Evolutionary conservation across 2,888 invertebrate species (phyloP).

Genomic region (Pilophorus perplexus): DNA sequence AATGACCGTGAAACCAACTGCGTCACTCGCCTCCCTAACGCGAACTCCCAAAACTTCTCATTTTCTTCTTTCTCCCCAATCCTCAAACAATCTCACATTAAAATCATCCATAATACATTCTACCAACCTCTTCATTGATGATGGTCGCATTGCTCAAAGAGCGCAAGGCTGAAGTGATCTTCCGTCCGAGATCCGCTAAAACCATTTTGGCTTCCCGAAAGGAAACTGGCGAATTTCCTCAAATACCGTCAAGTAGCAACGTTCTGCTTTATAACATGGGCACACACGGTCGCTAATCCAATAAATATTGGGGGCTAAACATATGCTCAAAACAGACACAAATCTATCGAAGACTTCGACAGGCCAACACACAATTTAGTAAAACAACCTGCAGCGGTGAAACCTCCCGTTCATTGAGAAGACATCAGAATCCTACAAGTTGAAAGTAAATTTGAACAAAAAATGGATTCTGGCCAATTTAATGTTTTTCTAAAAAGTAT

Average conservation of each 20-base stretch:
- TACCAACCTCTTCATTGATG: constrained; percentile 88
- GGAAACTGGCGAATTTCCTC: background rate
- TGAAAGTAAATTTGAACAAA: no score
- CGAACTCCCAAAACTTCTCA: no score
- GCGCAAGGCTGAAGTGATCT: constrained; percentile 96
- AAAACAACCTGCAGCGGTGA: constrained; percentile 22
- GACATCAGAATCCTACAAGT: no score
- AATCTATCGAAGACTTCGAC: background rate
- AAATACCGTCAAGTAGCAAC: background rate
- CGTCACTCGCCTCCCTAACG: no score
- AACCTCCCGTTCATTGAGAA: constrained; percentile 14
- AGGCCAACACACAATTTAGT: constrained; percentile 7
- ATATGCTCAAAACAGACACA: background rate
- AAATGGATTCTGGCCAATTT: no score
- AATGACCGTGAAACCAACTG: no score
- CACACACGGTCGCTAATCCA: background rate
- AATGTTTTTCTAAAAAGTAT: no score
- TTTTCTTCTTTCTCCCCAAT: no score
- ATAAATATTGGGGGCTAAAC: constrained; percentile 5
- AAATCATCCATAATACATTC: background rate
- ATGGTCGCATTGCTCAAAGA: constrained; percentile 97
- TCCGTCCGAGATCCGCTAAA: constrained; percentile 98
- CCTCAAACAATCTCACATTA: no score
- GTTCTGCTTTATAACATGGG: background rate
- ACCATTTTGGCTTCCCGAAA: constrained; percentile 75